Base-by-base conservation (phyloP, 1,140 invertebrate species). In the Coelopa frigida region DNA sequence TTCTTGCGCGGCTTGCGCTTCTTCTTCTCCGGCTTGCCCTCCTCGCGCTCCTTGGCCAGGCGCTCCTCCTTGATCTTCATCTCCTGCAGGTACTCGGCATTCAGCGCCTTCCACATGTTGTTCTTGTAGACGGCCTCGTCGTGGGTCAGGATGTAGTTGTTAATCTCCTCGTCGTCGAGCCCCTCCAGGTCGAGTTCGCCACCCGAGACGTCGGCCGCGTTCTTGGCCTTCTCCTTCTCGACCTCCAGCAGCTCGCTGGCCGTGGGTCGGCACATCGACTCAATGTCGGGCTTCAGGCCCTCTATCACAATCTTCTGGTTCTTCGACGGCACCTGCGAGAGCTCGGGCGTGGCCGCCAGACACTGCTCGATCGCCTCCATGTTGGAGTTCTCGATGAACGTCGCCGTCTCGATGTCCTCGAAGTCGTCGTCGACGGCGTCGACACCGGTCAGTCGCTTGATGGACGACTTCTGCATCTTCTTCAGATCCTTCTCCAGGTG, bases 91-190 rank as follows among this genome's bases (percentile, higher is more conserved):
- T 89, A 96, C 29, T 82, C 81, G 18, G 83, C 84, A 70, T 95
- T 94, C 1, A 89, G 72, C 60, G 79, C 79, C 51, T 84, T 81
- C 94, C 93, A 97, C 44, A 94, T 68, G 39, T 73, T 75, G 6
- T 83, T 82, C 73, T 96, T 96, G 23, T 80, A 75, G 39, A 78
- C 68, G 3, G 83, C 78, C 71, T 96, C 93, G 46, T 82, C 75
- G 18, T 85, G 82, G 2, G 78, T 82, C 74, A 97, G 82, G 32
- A 97, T 88, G 56, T 94, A 88, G 38, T 78, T 79, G 61, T 91
- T 84, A 11, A 97, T 74, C 73, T 97, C 94, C 18, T 83, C 80
- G 57, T 94, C 89, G 58, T 94, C 90, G 20, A 94, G 78, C 37
- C 83, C 89, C 38, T 81, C 80, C 5, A 92, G 71, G 57, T 85